Percentiles rank a stretch among this genome's conserved stretches.
phyloP scores from a whole-genome alignment of 2,888 invertebrate species.

The Ennomos quercinarius region DNA sequence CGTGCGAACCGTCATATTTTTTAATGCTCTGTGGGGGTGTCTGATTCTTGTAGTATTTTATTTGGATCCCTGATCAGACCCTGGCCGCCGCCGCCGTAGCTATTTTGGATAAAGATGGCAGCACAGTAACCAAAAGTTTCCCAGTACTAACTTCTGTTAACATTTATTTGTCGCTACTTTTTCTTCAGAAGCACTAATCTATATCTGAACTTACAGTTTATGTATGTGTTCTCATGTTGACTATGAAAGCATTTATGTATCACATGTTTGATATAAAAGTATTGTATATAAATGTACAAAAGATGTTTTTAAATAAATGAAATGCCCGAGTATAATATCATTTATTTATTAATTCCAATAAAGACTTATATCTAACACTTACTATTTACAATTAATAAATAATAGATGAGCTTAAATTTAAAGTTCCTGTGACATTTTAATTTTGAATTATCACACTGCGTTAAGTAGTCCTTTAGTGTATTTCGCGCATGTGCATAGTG shows the following conservation, averaged over 20 bases:
- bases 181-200: not conserved
- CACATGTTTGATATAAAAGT: not conserved
- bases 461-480: not conserved
- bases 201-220: not conserved
- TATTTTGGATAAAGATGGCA: no score
- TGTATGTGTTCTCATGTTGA: not conserved
- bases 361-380: constrained; percentile 2
- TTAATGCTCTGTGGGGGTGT: no score
- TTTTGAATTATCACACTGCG: no score
- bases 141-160: no score
- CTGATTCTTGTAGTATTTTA: no score
- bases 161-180: not conserved
- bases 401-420: not conserved
- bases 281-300: constrained; percentile 25
- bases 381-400: constrained; percentile 1
- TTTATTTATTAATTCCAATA: constrained; percentile 20
- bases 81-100: no score
- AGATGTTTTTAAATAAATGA: constrained; percentile 24
- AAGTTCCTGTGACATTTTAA: no score
- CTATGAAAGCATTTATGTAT: constrained; percentile 23
- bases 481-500: not conserved
- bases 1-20: no score
- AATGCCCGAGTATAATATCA: constrained; percentile 4
- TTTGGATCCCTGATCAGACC: no score
- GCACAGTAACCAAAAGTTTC: no score